A percentile compares a stretch with the other conserved stretches of the same genome.
phyloP scores from a whole-genome alignment of 2,797 vertebrate genomes.

The Typhlichthys eigenmanni region DNA sequence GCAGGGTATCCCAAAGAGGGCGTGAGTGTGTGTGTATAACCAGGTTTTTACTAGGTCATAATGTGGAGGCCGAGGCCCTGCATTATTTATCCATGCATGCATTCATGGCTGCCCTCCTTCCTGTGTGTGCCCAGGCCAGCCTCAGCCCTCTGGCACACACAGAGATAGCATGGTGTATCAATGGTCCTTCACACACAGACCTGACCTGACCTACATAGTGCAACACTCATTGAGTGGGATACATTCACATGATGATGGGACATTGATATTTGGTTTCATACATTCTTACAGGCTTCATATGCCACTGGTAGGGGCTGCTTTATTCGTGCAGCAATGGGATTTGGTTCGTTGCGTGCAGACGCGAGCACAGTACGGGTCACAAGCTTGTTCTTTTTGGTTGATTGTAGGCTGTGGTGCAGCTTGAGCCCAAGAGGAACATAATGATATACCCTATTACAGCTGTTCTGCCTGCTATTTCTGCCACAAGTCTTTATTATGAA shows the following conservation, averaged over 20 bases:
- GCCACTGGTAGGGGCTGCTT: too few relatives aligned
- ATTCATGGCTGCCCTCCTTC: conserved; percentile 59
- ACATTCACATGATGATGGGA: not conserved
- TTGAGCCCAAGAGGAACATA: not conserved
- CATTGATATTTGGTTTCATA: too few relatives aligned
- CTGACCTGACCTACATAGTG: conserved; percentile 50
- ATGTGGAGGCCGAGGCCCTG: conserved; percentile 69
- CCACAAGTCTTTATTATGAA: not conserved
- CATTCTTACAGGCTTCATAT: too few relatives aligned
- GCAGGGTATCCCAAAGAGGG: conserved; percentile 33
- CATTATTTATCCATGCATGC: conserved; percentile 74
- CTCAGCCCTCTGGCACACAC: conserved; percentile 59
- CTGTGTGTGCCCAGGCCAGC: conserved; percentile 53
- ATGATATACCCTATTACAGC: not conserved
- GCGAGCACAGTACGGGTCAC: too few relatives aligned
- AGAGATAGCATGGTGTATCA: conserved; percentile 41
- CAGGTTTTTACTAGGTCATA: conserved; percentile 74
- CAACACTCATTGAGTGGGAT: conserved; percentile 6
- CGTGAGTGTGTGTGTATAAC: conserved; percentile 65
- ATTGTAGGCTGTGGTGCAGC: not conserved
- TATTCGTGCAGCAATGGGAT: too few relatives aligned
- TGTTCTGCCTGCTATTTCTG: not conserved
- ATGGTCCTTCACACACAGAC: conserved; percentile 27
- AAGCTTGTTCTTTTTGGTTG: not conserved
- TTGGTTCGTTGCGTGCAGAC: too few relatives aligned